Evolutionary conservation across 2,888 invertebrate genomes (phyloP), one percentile per base, ranked within the genome.

Genomic region (Harmothoe impar): DNA sequence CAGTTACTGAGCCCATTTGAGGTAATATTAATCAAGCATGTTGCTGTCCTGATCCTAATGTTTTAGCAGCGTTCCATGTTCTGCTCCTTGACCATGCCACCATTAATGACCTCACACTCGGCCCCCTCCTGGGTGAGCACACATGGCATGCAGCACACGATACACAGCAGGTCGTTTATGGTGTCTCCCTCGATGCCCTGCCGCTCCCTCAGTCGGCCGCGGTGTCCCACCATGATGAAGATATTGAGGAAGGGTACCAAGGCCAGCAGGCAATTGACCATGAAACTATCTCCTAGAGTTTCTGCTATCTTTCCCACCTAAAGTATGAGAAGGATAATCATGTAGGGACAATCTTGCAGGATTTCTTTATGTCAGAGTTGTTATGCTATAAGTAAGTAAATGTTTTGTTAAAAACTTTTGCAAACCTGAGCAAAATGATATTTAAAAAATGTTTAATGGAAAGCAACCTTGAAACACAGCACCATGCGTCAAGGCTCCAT

Each of bases 251-350:
- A 91, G 88, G 93, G 93, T 15, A 93, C 54, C 33, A 93, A 90
- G 29, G 92, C 92, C 0, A 94, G 90, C 56, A 91, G 92, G 52
- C 93, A 93, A 52, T 93, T 91, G 68, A 92, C 84, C 33, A 91
- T 92, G 91, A 93, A 93, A 52, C 92, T 92, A 33, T 94, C 93
- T 0, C 93, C 94, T 0, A 94, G 93, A 33, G 92, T 91, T 86
- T 93, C 93, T 23, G 94, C 93, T 62, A 92, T 93, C 90, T 93
- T 93, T 25, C 94, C 94, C 20, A 93, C 93, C 0, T 93, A 93
- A 7, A 78, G 29, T 1, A 78, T 33, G n/a, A n/a, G n/a, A n/a
- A n/a, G n/a, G n/a, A n/a, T n/a, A n/a, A n/a, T n/a, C n/a, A n/a
- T n/a, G n/a, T n/a, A n/a, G n/a, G n/a, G n/a, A n/a, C n/a, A n/a